Evolutionary conservation across 2,888 invertebrate species (phyloP).

Genomic region (Drosophila neotestacea): DNA sequence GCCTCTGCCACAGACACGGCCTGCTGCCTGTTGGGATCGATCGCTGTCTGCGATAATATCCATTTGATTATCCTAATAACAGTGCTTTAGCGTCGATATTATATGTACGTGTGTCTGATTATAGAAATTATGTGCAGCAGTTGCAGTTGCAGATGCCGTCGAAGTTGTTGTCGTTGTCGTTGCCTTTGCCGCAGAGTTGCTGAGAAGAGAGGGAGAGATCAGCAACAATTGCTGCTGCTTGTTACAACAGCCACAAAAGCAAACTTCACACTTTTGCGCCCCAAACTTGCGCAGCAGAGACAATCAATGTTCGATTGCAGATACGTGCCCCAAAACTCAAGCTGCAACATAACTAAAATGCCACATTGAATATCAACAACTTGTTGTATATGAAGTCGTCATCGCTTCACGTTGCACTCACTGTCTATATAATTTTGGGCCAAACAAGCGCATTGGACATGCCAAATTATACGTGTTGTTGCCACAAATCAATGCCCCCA

Average conservation of each 20-base stretch:
- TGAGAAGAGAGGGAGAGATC: background rate
- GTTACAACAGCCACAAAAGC: slow-evolving; percentile 43
- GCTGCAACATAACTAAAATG: slow-evolving; percentile 3
- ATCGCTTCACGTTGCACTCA: slow-evolving; percentile 41
- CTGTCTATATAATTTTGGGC: slow-evolving; percentile 71
- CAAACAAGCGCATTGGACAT: slow-evolving; percentile 75
- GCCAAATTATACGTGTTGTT: slow-evolving; percentile 65
- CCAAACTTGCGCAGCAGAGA: slow-evolving; percentile 33
- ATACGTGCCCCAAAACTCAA: slow-evolving; percentile 47
- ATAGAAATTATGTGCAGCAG: slow-evolving; percentile 83
- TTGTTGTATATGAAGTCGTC: slow-evolving; percentile 67
- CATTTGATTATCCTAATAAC: slow-evolving; percentile 86
- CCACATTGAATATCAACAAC: slow-evolving; percentile 24
- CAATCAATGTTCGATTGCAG: slow-evolving; percentile 50
- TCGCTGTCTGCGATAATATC: slow-evolving; percentile 84
- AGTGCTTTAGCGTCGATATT: slow-evolving; percentile 85
- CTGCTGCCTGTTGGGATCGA: slow-evolving; percentile 50
- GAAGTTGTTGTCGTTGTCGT: slow-evolving; percentile 8
- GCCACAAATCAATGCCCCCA: slow-evolving; percentile 62
- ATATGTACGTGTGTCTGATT: slow-evolving; percentile 86
- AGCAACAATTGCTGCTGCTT: slow-evolving; percentile 41
- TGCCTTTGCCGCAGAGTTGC: slow-evolving; percentile 2
- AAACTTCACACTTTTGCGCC: slow-evolving; percentile 80
- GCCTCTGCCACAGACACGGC: slow-evolving; percentile 3
- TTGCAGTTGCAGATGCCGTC: slow-evolving; percentile 31